phyloP scores from a whole-genome alignment of 2,888 invertebrate genomes.

The Elegia similella region DNA sequence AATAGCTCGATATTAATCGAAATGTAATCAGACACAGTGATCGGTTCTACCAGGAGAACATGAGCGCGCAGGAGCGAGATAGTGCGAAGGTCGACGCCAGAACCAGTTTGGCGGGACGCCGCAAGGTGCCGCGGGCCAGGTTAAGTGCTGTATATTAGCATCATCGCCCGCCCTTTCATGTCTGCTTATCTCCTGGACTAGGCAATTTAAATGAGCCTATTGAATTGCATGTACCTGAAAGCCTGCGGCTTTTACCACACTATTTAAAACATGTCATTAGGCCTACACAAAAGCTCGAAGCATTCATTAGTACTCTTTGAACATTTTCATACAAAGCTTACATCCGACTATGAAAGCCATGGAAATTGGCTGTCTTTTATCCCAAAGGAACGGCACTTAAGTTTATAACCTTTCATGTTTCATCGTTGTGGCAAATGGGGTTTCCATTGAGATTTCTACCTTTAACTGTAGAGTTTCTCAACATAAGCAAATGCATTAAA shows the following conservation, averaged over 20 bases:
- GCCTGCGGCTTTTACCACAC: conserved; percentile 5
- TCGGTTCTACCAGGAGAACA: conserved; percentile 65
- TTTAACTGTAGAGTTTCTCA: conserved; percentile 2
- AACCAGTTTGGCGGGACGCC: conserved; percentile 75
- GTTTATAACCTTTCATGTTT: conserved; percentile 12
- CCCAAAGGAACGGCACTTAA: conserved; percentile 8
- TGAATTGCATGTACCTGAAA: conserved; percentile 50
- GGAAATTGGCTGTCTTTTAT: conserved; percentile 8
- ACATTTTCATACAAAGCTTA: conserved; percentile 10
- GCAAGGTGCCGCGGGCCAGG: conserved; percentile 75
- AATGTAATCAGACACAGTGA: conserved; percentile 64
- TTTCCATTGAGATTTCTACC: conserved; percentile 4
- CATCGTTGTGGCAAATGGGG: conserved; percentile 9
- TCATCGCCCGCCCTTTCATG: conserved; percentile 76
- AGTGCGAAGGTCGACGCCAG: conserved; percentile 66
- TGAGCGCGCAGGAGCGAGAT: conserved; percentile 58
- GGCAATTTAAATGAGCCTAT: conserved; percentile 69
- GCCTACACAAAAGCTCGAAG: conserved; percentile 12
- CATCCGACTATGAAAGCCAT: conserved; percentile 6
- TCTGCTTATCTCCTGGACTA: conserved; percentile 70
- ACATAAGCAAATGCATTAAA: background rate
- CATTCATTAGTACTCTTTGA: conserved; percentile 17
- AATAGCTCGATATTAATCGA: conserved; percentile 47
- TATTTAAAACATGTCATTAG: conserved; percentile 23
- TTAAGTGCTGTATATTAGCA: conserved; percentile 77